Conservation (phyloP, 2,113 vertebrate genomes). For the Ornithorhynchus anatinus region DNA sequence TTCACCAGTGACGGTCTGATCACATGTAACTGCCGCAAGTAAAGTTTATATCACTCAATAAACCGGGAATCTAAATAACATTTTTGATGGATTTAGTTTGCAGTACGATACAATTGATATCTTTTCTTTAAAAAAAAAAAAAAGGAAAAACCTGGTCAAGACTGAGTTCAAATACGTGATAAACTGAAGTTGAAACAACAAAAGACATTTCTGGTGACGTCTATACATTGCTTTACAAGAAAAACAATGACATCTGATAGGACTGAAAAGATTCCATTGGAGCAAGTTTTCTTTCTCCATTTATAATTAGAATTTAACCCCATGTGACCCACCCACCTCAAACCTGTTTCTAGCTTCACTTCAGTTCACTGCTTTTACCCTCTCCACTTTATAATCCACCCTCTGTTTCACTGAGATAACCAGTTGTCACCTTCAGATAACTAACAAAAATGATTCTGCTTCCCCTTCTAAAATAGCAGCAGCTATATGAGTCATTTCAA, state of each 20-base stretch:
- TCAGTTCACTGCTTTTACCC: conserved; percentile 1
- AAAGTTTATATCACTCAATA: conserved; percentile 48
- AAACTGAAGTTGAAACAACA: conserved; percentile 43
- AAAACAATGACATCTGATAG: conserved; percentile 12
- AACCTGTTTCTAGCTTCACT: no score
- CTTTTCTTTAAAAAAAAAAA: not conserved
- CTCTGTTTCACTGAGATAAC: conserved; percentile 9
- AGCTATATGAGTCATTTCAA: no score
- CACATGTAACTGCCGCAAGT: not conserved
- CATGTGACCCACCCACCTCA: not conserved
- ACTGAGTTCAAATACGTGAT: conserved; percentile 30
- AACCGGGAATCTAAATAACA: conserved; percentile 30
- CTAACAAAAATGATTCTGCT: no score
- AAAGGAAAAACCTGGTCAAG: conserved; percentile 11
- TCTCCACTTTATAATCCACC: conserved; percentile 7
- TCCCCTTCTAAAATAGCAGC: no score
- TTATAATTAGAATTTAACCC: conserved; percentile 8
- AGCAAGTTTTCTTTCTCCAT: conserved; percentile 6
- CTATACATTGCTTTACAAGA: not conserved
- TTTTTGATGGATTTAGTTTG: conserved; percentile 51
- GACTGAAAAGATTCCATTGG: not conserved
- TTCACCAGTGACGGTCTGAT: conserved; percentile 29
- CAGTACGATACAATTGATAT: conserved; percentile 52
- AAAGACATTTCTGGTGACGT: conserved; percentile 31
- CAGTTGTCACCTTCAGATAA: not conserved